Conservation (phyloP, 2,797 vertebrate species). For the Cossypha heuglini region DNA sequence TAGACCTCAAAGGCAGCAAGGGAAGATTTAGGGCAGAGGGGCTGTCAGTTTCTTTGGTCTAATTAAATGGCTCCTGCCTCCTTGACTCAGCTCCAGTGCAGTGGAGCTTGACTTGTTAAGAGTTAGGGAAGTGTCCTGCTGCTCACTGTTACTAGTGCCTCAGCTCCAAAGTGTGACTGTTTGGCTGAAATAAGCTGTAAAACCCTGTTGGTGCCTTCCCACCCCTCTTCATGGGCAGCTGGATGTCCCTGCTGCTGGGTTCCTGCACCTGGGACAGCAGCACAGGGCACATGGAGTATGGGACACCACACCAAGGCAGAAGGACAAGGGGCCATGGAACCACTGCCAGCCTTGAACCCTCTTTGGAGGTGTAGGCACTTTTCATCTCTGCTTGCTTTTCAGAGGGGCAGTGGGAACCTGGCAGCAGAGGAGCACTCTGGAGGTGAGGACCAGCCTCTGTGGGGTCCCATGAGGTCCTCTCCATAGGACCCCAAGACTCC, state of each 20-base stretch:
- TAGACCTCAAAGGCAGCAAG: neutral
- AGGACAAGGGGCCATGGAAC: fast-evolving
- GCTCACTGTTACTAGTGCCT: neutral
- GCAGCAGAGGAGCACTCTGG: neutral
- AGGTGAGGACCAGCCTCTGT: neutral
- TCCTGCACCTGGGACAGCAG: fast-evolving
- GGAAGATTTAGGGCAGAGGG: neutral
- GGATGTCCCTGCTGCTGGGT: neutral
- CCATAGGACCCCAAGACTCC: fast-evolving
- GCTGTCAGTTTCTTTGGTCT: conserved; percentile 25
- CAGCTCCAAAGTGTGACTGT: neutral
- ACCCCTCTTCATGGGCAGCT: fast-evolving
- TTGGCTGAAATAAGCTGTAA: conserved; percentile 1
- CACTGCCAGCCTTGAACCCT: fast-evolving
- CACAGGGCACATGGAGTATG: fast-evolving
- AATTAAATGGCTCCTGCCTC: conserved; percentile 40
- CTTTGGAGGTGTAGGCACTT: neutral
- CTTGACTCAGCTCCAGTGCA: neutral
- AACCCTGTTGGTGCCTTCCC: neutral
- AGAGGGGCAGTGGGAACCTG: neutral
- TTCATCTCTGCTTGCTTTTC: neutral
- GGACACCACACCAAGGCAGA: fast-evolving
- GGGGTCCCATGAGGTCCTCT: neutral
- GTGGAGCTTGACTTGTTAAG: conserved; percentile 31
- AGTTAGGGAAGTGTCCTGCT: neutral